Evolutionary conservation across 2,888 invertebrate genomes (phyloP).

Genomic region (Tuta absoluta): DNA sequence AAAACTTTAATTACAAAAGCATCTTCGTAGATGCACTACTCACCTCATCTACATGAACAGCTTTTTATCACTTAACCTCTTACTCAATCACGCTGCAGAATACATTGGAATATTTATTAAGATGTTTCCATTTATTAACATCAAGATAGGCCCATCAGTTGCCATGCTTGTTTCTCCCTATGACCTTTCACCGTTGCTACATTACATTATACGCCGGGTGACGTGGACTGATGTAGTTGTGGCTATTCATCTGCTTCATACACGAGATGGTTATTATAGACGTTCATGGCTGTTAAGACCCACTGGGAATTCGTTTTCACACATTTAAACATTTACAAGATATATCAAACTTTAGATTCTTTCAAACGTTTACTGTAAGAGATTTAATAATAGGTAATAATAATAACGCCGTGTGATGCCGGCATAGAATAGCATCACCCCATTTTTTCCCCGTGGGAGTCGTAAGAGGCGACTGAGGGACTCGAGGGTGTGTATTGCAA

Average conservation of each 20-base stretch:
- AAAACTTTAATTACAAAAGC: not conserved
- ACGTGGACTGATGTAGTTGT: constrained; percentile 56
- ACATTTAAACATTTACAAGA: too few relatives aligned
- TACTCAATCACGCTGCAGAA: constrained; percentile 8
- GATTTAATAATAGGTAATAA: too few relatives aligned
- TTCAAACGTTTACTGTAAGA: too few relatives aligned
- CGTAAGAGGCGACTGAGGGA: too few relatives aligned
- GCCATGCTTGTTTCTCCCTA: constrained; percentile 22
- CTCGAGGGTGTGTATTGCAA: too few relatives aligned
- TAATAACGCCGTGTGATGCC: too few relatives aligned
- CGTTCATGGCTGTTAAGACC: not conserved
- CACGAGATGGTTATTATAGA: constrained; percentile 41
- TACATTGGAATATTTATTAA: constrained; percentile 17
- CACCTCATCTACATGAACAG: not conserved
- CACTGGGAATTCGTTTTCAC: too few relatives aligned
- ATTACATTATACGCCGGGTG: constrained; percentile 40
- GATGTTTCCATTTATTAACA: constrained; percentile 23
- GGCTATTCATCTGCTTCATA: constrained; percentile 58
- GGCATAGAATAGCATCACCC: too few relatives aligned
- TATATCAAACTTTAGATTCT: too few relatives aligned
- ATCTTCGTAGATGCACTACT: not conserved
- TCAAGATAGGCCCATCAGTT: constrained; percentile 19
- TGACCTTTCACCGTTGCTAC: constrained; percentile 40
- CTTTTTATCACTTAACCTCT: constrained; percentile 11
- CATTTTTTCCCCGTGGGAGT: too few relatives aligned